Evolutionary conservation across 1,140 invertebrate species (phyloP).

Genomic region (Magallana ariakensis): DNA sequence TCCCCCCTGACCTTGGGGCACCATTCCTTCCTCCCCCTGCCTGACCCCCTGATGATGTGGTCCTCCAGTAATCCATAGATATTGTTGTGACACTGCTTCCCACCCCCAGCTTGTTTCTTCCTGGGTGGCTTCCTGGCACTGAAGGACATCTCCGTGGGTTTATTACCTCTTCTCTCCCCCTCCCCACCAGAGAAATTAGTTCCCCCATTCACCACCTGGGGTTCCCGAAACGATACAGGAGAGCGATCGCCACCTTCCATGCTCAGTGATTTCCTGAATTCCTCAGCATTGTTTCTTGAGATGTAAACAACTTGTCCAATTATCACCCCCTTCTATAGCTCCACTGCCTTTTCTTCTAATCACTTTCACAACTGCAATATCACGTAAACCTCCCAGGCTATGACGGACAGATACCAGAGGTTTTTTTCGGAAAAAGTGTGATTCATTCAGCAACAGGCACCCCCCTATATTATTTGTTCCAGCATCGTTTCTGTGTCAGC

Average conservation of each 20-base stretch:
- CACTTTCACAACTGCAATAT: slow-evolving; percentile 23
- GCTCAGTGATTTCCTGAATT: background rate
- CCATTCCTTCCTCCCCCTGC: background rate
- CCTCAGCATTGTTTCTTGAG: slow-evolving; percentile 8
- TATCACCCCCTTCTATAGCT: slow-evolving; percentile 5
- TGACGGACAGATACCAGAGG: slow-evolving; percentile 3
- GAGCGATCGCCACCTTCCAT: background rate
- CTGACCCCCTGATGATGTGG: background rate
- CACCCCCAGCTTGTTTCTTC: background rate
- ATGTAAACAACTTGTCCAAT: slow-evolving; percentile 25
- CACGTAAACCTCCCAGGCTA: slow-evolving; percentile 1
- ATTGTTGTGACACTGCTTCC: background rate
- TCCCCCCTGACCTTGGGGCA: background rate
- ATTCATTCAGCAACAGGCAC: background rate
- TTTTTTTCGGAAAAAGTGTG: background rate
- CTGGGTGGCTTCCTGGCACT: background rate
- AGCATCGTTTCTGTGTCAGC: too few species aligned
- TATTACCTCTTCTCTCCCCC: background rate
- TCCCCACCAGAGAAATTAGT: background rate
- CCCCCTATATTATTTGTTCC: background rate
- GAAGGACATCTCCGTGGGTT: background rate
- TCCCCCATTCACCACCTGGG: background rate
- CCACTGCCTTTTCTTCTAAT: background rate
- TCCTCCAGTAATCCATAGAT: slow-evolving; percentile 1
- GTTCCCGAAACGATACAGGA: background rate